These are phyloP conservation scores for Mesochorus sp. DNA, from an alignment of 2,888 invertebrate species.

Conservation along the genomic window DNA sequence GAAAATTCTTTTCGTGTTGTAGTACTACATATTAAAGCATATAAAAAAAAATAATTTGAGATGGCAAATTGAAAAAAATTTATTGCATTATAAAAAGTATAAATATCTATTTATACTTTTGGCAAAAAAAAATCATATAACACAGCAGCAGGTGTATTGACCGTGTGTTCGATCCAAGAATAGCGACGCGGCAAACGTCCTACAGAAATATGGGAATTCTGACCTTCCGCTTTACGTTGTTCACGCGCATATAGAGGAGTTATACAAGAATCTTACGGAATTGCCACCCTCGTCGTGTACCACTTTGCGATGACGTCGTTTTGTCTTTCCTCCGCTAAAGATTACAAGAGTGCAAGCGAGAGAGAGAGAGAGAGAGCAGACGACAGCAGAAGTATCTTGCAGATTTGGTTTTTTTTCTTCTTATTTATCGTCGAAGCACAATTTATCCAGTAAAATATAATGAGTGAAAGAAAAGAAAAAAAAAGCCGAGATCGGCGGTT, in stretches of 20 bases:
- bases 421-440: conserved; percentile 21
- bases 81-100: no score
- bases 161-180: conserved; percentile 36
- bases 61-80: no score
- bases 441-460: conserved; percentile 38
- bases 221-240: conserved; percentile 28
- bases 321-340: neutral
- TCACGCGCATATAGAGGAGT: neutral
- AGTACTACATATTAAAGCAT: no score
- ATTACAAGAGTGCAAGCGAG: conserved; percentile 20
- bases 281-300: conserved; percentile 30
- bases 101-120: neutral
- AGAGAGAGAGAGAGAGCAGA: no score
- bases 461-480: conserved; percentile 1
- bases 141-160: conserved; percentile 19
- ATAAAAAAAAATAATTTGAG: no score
- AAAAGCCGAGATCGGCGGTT: neutral
- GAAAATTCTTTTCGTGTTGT: no score
- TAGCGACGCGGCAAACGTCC: conserved; percentile 28
- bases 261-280: conserved; percentile 14
- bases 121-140: neutral
- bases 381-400: no score
- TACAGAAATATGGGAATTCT: conserved; percentile 43
- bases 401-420: neutral
- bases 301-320: conserved; percentile 1